A percentile compares a stretch with the other conserved stretches of the same genome.
These are phyloP conservation scores for Pangasius djambal DNA, from an alignment of 2,797 vertebrate species.

Conservation along the genomic window DNA sequence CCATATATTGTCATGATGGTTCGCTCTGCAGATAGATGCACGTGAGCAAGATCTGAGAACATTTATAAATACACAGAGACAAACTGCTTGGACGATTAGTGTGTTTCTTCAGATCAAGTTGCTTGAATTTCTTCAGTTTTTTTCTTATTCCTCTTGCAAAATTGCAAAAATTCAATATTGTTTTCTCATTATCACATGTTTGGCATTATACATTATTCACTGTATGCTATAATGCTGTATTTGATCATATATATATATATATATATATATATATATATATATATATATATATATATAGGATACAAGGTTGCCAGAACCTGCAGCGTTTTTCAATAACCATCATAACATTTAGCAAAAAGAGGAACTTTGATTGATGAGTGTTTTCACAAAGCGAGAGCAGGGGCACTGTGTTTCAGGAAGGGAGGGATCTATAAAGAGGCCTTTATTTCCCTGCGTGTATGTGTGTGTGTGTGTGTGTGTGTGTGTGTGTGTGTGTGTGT, in stretches of 20 bases:
- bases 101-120: background rate
- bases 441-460: conserved; percentile 70
- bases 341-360: background rate
- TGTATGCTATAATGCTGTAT: background rate
- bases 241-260: background rate
- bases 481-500: conserved; percentile 53
- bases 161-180: background rate
- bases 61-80: background rate
- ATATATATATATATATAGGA: no score
- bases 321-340: background rate
- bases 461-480: conserved; percentile 53
- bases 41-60: background rate
- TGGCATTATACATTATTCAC: background rate
- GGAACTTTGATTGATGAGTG: background rate
- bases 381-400: conserved; percentile 58
- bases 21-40: background rate
- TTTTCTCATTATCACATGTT: background rate
- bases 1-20: background rate
- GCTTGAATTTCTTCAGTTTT: background rate
- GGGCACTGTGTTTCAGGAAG: conserved; percentile 53
- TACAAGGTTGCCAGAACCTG: conserved; percentile 7
- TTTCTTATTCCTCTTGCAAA: background rate
- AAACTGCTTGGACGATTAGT: background rate
- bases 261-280: no score
- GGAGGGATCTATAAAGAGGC: conserved; percentile 69